Evolutionary conservation across 2,888 invertebrate species (phyloP), one percentile per base, ranked within the genome.

Genomic region (Cerastis leucographa): DNA sequence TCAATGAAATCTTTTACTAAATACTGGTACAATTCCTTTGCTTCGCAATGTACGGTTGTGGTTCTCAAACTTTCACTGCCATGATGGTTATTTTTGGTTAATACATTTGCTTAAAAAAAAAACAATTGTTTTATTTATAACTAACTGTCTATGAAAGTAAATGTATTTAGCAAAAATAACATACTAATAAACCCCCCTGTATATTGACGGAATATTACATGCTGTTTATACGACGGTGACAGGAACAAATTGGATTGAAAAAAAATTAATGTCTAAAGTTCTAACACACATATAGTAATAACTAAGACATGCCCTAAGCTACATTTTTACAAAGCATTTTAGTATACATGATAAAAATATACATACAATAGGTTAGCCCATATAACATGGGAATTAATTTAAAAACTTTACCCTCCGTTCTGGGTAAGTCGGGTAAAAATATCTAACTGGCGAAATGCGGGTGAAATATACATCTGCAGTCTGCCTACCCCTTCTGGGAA

Each of bases 81-180:
- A 64, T 71, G 67, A 77, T 76, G 86, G 92, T 94, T 95, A 96
- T 95, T 95, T 95, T 96, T 96, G 95, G 95, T 95, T 94, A 97
- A 91, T 96, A 97, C 96, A 97, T 96, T 96, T 96, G 95, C 96
- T 97, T 94, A 89, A 76, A 81, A 89, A 74, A 81, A 88, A 87
- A 90, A 91, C 86, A 85, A 85, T 87, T 82, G 90, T 96, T 97
- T 97, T 96, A 96, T 96, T 97, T 96, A 83, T 88, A 92, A 97
- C 97, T 97, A 97, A 97, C 97, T 94, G 95, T 96, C 95, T 84
- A 64, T 78, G 84, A 91, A 96, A 96, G 96, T 96, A 89, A 96
- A 96, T 96, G 96, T 96, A 95, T 93, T 94, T 91, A 71, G 89
- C 96, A 95, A 94, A 94, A 94, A 92, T 95, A 93, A 93, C 92